phyloP scores from a whole-genome alignment of 2,797 vertebrate species.

The Spea hammondii region DNA sequence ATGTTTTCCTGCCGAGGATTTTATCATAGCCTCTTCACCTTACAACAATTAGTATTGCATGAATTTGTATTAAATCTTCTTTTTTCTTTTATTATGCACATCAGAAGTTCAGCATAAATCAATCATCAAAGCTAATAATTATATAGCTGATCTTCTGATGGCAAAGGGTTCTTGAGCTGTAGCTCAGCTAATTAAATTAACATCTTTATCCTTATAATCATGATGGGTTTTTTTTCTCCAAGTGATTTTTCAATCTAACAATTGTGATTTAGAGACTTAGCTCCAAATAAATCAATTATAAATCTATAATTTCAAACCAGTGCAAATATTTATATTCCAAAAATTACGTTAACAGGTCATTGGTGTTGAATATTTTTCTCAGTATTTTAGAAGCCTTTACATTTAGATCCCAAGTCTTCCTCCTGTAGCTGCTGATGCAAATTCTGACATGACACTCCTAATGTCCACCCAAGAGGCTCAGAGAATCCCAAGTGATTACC shows the following conservation, averaged over 20 bases:
- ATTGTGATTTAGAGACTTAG: conserved; percentile 34
- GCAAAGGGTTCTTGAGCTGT: not conserved
- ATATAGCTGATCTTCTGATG: not conserved
- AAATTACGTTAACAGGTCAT: not conserved
- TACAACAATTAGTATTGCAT: too few species aligned
- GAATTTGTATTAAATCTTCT: not conserved
- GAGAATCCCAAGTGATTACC: too few species aligned
- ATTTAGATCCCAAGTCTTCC: too few species aligned
- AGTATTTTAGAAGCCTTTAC: not conserved
- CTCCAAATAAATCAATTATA: conserved; percentile 34
- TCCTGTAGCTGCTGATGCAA: too few species aligned
- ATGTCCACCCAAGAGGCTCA: too few species aligned
- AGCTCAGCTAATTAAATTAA: conserved; percentile 14
- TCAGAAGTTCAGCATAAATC: conserved; percentile 12
- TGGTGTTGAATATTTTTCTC: not conserved
- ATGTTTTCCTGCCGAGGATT: too few species aligned
- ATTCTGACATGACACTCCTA: too few species aligned
- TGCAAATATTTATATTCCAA: conserved; percentile 15
- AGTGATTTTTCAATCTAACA: conserved; percentile 31
- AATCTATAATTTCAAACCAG: conserved; percentile 24
- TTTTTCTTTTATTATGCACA: not conserved
- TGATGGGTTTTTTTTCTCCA: not conserved
- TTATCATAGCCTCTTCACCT: too few species aligned
- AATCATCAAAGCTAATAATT: not conserved
- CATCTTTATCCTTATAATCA: conserved; percentile 32